Percentiles rank a stretch among this genome's conserved stretches.
These are phyloP conservation scores for Phrynocephalus versicolor DNA, from an alignment of 2,113 vertebrate genomes.

Conservation along the genomic window DNA sequence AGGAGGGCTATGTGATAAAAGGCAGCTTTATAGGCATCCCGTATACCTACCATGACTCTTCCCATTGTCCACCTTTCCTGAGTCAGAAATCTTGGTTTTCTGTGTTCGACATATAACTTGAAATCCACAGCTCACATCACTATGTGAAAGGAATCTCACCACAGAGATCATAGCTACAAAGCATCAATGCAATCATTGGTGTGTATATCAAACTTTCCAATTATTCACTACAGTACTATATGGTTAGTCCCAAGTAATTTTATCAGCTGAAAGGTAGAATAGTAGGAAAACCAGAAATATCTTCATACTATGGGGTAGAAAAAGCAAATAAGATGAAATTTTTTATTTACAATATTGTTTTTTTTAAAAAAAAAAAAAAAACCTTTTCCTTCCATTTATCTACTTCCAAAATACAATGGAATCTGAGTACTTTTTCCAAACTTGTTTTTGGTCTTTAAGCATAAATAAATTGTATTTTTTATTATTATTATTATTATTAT, in stretches of 20 bases:
- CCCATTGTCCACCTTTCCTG: background rate
- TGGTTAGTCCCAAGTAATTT: background rate
- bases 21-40: too few species aligned
- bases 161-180: background rate
- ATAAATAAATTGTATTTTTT: too few species aligned
- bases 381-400: too few species aligned
- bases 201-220: background rate
- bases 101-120: background rate
- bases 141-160: background rate
- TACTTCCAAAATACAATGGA: slow-evolving; percentile 30
- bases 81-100: background rate
- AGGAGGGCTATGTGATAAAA: background rate
- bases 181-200: background rate
- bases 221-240: background rate
- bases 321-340: background rate
- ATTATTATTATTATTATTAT: too few species aligned
- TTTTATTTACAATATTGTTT: background rate
- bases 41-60: too few species aligned
- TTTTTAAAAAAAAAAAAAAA: too few species aligned
- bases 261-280: background rate
- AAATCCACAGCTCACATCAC: too few species aligned
- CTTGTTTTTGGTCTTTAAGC: too few species aligned
- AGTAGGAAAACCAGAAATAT: background rate
- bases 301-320: background rate
- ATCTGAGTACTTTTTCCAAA: slow-evolving; percentile 1